phyloP scores from a whole-genome alignment of 2,888 invertebrate species.

The Macropis europaea region DNA sequence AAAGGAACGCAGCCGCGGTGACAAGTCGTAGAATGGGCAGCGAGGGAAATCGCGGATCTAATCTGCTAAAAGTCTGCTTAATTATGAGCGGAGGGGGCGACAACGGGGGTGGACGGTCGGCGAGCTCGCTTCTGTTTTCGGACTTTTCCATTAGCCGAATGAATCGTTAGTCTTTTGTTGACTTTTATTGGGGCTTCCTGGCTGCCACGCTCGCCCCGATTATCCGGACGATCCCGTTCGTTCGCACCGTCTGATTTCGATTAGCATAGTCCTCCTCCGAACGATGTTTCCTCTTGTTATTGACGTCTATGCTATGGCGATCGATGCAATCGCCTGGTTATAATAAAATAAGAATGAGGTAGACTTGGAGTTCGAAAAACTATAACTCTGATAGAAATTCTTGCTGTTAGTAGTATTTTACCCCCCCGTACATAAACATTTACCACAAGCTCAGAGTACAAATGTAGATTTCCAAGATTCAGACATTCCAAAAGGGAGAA shows the following conservation, averaged over 20 bases:
- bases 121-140: slow-evolving; percentile 76
- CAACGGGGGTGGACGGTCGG: slow-evolving; percentile 34
- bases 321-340: too few relatives aligned
- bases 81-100: slow-evolving; percentile 73
- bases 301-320: too few relatives aligned
- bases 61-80: slow-evolving; percentile 80
- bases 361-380: too few relatives aligned
- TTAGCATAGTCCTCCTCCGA: slow-evolving; percentile 48
- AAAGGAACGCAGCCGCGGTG: slow-evolving; percentile 46
- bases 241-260: slow-evolving; percentile 58
- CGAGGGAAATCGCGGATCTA: slow-evolving; percentile 70
- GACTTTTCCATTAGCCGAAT: slow-evolving; percentile 80
- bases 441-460: too few relatives aligned
- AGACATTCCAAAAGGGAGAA: too few relatives aligned
- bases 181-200: slow-evolving; percentile 79
- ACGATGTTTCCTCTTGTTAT: not conserved
- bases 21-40: slow-evolving; percentile 33
- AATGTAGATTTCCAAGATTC: too few relatives aligned
- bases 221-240: slow-evolving; percentile 16
- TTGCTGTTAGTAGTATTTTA: too few relatives aligned
- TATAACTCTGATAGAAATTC: too few relatives aligned
- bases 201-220: slow-evolving; percentile 41
- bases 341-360: too few relatives aligned
- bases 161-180: slow-evolving; percentile 80
- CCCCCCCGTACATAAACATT: too few relatives aligned